Percentiles rank a stretch among this genome's conserved stretches.
phyloP scores from a whole-genome alignment of 2,888 invertebrate genomes.

The Scaptomyza tumidula region DNA sequence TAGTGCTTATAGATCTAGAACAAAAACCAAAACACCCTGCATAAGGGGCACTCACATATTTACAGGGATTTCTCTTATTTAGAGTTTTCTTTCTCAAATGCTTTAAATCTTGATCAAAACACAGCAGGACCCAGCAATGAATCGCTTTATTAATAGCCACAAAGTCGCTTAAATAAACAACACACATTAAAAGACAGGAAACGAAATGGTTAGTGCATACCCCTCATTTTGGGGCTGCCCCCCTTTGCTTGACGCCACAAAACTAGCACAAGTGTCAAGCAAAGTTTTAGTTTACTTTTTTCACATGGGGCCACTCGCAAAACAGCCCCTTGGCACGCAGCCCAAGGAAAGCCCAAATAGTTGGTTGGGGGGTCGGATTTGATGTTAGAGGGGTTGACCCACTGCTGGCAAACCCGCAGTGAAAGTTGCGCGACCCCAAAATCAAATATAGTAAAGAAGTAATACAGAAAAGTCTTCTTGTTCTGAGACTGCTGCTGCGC shows the following conservation, averaged over 20 bases:
- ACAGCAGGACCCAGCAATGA: slow-evolving; percentile 7
- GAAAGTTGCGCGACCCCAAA: slow-evolving; percentile 22
- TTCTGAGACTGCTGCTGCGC: neutral
- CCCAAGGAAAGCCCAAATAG: slow-evolving; percentile 38
- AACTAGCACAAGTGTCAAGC: slow-evolving; percentile 60
- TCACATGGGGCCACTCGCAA: slow-evolving; percentile 38
- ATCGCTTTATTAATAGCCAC: slow-evolving; percentile 30
- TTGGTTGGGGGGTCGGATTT: slow-evolving; percentile 2
- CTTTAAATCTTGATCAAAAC: neutral
- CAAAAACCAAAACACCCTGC: slow-evolving; percentile 1
- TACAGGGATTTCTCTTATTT: neutral
- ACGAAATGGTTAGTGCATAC: slow-evolving; percentile 28
- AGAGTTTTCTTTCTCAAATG: too few relatives aligned
- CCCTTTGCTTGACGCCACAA: slow-evolving; percentile 16
- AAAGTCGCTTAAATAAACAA: slow-evolving; percentile 6
- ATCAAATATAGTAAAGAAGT: too few relatives aligned
- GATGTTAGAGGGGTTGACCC: slow-evolving; percentile 53
- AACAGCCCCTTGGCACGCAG: slow-evolving; percentile 71
- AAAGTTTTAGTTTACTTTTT: slow-evolving; percentile 47
- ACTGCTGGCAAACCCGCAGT: slow-evolving; percentile 17
- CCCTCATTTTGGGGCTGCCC: slow-evolving; percentile 11
- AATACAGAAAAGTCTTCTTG: neutral
- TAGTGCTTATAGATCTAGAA: slow-evolving; percentile 16
- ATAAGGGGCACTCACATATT: slow-evolving; percentile 15
- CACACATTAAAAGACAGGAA: slow-evolving; percentile 24